Conservation (phyloP, 2,797 vertebrate genomes). For the Eulemur albifrons region DNA sequence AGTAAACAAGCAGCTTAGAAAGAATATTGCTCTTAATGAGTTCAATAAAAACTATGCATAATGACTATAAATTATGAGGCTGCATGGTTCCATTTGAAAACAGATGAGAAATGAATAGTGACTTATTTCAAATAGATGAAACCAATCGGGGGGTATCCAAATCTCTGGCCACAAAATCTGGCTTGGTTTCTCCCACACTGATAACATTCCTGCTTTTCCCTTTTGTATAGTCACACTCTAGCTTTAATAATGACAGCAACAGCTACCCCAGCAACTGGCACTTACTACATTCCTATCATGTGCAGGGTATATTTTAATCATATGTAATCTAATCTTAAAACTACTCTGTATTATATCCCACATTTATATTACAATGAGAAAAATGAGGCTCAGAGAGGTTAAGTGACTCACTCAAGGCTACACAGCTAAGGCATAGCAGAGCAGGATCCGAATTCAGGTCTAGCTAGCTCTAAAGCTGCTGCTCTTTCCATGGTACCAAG, state of each 20-base stretch:
- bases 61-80: not conserved
- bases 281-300: not conserved
- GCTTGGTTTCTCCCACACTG: not conserved
- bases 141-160: not conserved
- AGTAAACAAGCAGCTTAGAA: not conserved
- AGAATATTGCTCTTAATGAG: not conserved
- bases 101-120: not conserved
- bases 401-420: not conserved
- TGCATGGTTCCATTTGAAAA: not conserved
- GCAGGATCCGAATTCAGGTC: not conserved
- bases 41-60: not conserved
- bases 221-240: not conserved
- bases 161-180: not conserved
- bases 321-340: not conserved
- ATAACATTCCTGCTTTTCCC: not conserved
- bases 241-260: not conserved
- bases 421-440: not conserved
- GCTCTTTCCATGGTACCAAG: not conserved
- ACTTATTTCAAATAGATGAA: not conserved
- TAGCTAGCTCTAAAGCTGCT: not conserved
- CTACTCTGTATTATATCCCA: not conserved
- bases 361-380: not conserved
- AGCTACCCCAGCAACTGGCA: not conserved
- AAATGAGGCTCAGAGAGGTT: not conserved
- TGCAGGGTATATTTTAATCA: not conserved